Conservation (phyloP, 2,113 vertebrate species). For the Pontoporia blainvillei region DNA sequence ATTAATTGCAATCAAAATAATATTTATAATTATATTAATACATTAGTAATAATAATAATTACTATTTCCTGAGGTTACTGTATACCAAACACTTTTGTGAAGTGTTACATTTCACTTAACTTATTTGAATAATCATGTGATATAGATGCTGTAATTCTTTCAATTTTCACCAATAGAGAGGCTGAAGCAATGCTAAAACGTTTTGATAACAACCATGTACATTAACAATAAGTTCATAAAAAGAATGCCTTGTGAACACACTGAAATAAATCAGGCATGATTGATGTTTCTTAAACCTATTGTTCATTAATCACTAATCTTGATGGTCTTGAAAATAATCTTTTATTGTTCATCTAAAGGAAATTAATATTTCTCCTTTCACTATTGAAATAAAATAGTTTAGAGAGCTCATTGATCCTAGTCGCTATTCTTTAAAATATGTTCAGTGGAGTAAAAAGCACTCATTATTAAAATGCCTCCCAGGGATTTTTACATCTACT, state of each 20-base stretch:
- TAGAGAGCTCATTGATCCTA: neutral
- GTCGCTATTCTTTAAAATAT: neutral
- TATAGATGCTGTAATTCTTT: accelerated
- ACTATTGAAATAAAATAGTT: neutral
- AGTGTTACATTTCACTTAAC: neutral
- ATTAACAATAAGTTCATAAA: neutral
- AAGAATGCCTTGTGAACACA: neutral
- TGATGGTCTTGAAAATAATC: neutral
- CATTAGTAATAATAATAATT: neutral
- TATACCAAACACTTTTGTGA: neutral
- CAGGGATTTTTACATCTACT: neutral
- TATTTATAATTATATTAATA: neutral
- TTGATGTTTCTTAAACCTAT: neutral
- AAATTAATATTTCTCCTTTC: neutral
- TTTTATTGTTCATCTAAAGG: neutral
- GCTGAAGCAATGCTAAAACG: neutral
- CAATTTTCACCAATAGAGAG: neutral
- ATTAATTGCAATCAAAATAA: neutral
- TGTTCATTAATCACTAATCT: neutral
- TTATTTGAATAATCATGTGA: neutral
- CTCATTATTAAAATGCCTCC: neutral
- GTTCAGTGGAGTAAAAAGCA: neutral
- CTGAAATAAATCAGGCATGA: neutral
- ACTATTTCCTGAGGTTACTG: neutral
- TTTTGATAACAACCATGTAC: neutral